phyloP scores from a whole-genome alignment of 1,140 invertebrate genomes.

The Zophobas morio region DNA sequence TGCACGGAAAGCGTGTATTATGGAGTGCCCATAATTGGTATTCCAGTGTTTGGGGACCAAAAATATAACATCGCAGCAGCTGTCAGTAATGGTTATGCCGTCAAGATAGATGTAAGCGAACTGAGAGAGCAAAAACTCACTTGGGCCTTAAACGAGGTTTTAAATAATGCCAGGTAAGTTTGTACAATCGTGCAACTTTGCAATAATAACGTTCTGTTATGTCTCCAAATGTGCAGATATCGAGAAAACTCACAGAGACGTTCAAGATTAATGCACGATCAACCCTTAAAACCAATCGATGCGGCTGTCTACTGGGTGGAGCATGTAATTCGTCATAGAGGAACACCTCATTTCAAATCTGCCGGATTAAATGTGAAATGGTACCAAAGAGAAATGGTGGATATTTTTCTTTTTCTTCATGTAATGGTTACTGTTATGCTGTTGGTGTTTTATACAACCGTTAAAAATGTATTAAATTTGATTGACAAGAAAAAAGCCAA shows the following conservation, averaged over 20 bases:
- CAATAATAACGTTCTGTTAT: neutral
- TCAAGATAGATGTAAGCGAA: constrained; percentile 37
- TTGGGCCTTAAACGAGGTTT: constrained; percentile 15
- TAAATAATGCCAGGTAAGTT: constrained; percentile 16
- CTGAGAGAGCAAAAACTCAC: constrained; percentile 27
- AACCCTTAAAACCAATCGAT: constrained; percentile 45
- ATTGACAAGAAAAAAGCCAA: too few relatives aligned
- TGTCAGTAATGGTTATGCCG: constrained; percentile 55
- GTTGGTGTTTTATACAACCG: neutral
- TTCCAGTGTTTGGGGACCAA: constrained; percentile 71
- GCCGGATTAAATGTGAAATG: constrained; percentile 28
- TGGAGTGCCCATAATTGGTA: constrained; percentile 69
- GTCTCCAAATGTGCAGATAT: constrained; percentile 10
- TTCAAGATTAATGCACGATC: constrained; percentile 41
- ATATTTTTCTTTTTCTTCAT: constrained; percentile 18
- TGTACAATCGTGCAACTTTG: too few relatives aligned
- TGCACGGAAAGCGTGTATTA: constrained; percentile 70
- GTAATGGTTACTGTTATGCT: neutral
- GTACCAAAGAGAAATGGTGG: constrained; percentile 30
- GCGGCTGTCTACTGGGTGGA: constrained; percentile 48
- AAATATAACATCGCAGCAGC: constrained; percentile 60
- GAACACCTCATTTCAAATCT: constrained; percentile 36
- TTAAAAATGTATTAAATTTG: neutral
- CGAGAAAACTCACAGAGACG: constrained; percentile 8
- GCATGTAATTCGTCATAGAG: constrained; percentile 43